phyloP scores from a whole-genome alignment of 2,113 vertebrate genomes.

The Phaethon lepturus region DNA sequence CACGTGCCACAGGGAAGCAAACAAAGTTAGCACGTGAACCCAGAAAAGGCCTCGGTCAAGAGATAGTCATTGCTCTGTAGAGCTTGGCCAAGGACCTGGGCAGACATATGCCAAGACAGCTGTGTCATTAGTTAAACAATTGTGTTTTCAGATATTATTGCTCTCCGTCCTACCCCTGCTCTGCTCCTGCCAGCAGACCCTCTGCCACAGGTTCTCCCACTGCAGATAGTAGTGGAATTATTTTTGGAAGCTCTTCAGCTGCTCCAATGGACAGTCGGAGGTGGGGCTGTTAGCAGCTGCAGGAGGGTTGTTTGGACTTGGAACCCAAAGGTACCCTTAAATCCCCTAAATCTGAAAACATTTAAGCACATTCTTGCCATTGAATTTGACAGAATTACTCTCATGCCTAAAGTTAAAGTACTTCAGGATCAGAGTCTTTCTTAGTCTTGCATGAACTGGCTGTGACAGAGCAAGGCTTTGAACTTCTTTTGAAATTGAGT shows the following conservation, averaged over 20 bases:
- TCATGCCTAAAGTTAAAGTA: neutral
- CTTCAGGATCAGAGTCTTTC: neutral
- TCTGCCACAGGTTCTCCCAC: neutral
- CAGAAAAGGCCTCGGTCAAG: neutral
- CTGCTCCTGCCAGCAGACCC: neutral
- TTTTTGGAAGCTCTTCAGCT: neutral
- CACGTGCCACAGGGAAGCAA: neutral
- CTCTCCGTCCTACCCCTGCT: neutral
- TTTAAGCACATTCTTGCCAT: neutral
- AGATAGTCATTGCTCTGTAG: neutral
- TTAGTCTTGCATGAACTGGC: neutral
- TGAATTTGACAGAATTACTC: neutral
- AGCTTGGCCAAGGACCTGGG: neutral
- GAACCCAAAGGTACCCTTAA: neutral
- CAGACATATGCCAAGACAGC: neutral
- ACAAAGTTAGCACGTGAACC: neutral
- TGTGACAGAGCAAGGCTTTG: constrained; percentile 11
- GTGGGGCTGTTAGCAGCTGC: neutral
- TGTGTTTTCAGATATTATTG: neutral
- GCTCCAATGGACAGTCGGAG: neutral
- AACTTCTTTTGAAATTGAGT: constrained; percentile 12
- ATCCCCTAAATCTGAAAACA: neutral
- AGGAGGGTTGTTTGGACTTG: neutral
- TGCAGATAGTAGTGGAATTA: neutral
- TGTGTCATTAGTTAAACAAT: neutral